phyloP scores from a whole-genome alignment of 2,888 invertebrate species.

The Dione juno region DNA sequence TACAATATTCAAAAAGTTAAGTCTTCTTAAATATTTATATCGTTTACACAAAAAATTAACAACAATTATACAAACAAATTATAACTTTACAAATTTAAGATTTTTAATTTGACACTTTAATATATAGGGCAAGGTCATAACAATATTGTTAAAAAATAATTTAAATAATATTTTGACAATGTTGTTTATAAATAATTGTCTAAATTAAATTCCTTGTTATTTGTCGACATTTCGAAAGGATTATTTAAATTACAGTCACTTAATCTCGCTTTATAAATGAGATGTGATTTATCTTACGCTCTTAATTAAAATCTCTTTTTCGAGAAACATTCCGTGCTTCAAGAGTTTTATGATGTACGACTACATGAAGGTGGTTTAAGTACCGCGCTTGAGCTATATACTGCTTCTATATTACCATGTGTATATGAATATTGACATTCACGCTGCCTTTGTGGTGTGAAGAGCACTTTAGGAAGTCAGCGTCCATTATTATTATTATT shows the following conservation, averaged over 20 bases:
- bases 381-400: slow-evolving; percentile 14
- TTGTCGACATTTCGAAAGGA: slow-evolving; percentile 30
- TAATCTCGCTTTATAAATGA: slow-evolving; percentile 42
- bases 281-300: slow-evolving; percentile 43
- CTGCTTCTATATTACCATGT: slow-evolving; percentile 13
- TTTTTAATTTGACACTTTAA: too few species aligned
- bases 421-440: slow-evolving; percentile 22
- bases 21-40: too few species aligned
- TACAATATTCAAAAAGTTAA: too few species aligned
- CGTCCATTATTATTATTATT: slow-evolving; percentile 25
- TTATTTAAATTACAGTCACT: slow-evolving; percentile 46
- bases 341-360: slow-evolving; percentile 31
- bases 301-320: slow-evolving; percentile 41
- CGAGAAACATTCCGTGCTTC: slow-evolving; percentile 27
- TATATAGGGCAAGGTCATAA: not conserved
- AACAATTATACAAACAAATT: too few species aligned
- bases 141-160: not conserved
- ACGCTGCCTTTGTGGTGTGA: slow-evolving; percentile 13
- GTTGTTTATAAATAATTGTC: slow-evolving; percentile 19
- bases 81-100: too few species aligned
- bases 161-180: slow-evolving; percentile 17
- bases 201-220: slow-evolving; percentile 25
- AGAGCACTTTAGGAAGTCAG: slow-evolving; percentile 22
- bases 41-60: too few species aligned
- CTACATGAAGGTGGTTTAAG: slow-evolving; percentile 25